Base-by-base conservation (phyloP, 2,888 invertebrate genomes). In the Pristionchus exspectatus region DNA sequence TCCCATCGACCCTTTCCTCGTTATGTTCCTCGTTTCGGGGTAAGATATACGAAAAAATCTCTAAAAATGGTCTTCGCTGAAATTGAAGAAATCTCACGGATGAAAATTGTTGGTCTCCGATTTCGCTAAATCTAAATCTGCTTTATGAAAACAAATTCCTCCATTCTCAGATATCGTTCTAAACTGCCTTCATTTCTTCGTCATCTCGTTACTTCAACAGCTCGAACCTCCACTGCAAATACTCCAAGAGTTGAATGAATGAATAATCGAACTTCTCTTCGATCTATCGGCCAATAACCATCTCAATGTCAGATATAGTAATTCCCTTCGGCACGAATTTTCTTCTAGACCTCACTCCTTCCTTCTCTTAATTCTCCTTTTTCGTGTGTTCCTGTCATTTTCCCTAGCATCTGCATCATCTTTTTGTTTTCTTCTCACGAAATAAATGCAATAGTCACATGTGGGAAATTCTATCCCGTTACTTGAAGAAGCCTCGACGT, bases 1-100 rank as follows among this genome's bases (percentile, higher is more conserved):
- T 33, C 74, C 38, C 33, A 74, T 74, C 18, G 74, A 74, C 9
- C 74, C 74, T 10, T 74, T 74, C 14, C 74, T 74, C 38, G 74
- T 74, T 10, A 33, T 74, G 18, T 38, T 74, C 33, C 74, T 74
- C 38, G 74, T 74, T 38, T 74, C 74, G 5, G 74, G 33, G 74
- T 74, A 16, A 38, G 74, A 50, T 7, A 50, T 50, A 50, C 1
- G 0, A 7, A 50, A 50, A 50, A 9, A 7, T 50, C 12, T 50
- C 9, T 10, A 3, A 50, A 50, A 50, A 9, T 10, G 7, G 44
- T 50, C 44, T 50, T 50, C 44, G 0, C 44, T 50, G 44, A 9
- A 9, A 9, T 7, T 4, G 21, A 21, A 63, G 3, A 24, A 24
- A 50, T 50, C 44, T 9, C 44, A 50, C 44, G 44, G 44, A 50